Conservation (phyloP, 2,113 vertebrate genomes). For the Amblyopsis rosae region DNA sequence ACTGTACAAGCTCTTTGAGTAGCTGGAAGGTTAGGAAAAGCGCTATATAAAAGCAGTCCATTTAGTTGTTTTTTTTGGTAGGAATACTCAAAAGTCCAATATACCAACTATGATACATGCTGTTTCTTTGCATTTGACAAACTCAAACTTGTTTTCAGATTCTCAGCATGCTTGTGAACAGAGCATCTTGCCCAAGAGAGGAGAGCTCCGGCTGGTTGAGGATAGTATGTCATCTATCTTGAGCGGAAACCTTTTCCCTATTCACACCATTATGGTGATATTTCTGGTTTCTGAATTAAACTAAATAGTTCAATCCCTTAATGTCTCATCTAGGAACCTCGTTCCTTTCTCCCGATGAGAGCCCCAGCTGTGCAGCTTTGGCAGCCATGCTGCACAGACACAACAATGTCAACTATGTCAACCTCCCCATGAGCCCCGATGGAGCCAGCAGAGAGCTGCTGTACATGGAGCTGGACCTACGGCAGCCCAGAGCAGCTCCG, state of each 20-base stretch:
- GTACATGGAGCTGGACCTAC: conserved; percentile 84
- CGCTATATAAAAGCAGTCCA: no score
- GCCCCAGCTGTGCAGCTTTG: neutral
- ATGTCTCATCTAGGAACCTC: conserved; percentile 20
- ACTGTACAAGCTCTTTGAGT: no score
- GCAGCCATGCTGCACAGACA: conserved; percentile 46
- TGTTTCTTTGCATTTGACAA: neutral
- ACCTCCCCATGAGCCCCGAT: conserved; percentile 82
- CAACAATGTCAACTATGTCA: conserved; percentile 79
- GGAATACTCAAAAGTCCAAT: no score
- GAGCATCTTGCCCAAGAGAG: conserved; percentile 47
- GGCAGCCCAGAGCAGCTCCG: conserved; percentile 50
- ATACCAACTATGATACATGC: no score
- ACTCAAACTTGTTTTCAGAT: conserved; percentile 39
- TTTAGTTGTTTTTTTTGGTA: no score
- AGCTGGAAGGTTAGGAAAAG: no score
- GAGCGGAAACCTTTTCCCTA: neutral
- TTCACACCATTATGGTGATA: neutral
- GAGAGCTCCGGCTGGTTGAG: conserved; percentile 55
- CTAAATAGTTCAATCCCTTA: neutral
- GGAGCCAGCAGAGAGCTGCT: conserved; percentile 74
- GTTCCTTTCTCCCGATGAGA: neutral
- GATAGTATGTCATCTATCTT: conserved; percentile 52
- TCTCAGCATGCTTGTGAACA: conserved; percentile 59
- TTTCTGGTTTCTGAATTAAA: neutral